Evolutionary conservation across 2,888 invertebrate genomes (phyloP).

Genomic region (Brachyopa scutellaris): DNA sequence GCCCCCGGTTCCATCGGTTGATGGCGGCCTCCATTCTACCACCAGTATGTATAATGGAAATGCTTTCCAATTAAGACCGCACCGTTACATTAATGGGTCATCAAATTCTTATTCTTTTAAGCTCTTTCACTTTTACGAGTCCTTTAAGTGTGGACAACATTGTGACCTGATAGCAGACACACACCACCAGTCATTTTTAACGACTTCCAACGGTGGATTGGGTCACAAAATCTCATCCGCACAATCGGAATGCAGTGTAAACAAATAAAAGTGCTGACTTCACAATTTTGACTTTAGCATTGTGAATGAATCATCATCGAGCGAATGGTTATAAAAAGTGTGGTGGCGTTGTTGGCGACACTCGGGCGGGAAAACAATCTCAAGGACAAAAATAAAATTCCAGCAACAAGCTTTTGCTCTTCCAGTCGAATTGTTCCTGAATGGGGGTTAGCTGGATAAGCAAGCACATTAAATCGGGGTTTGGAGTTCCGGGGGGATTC

Average conservation of each 20-base stretch:
- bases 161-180: slow-evolving; percentile 18
- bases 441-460: neutral
- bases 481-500: too few species aligned
- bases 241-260: slow-evolving; percentile 17
- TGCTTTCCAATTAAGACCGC: slow-evolving; percentile 36
- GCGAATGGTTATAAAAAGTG: neutral
- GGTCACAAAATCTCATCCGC: slow-evolving; percentile 3
- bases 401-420: slow-evolving; percentile 2
- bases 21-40: neutral
- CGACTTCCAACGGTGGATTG: slow-evolving; percentile 4
- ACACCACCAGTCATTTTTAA: slow-evolving; percentile 24
- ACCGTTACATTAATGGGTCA: slow-evolving; percentile 37
- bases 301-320: slow-evolving; percentile 30
- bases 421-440: slow-evolving; percentile 10
- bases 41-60: neutral
- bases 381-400: slow-evolving; percentile 27
- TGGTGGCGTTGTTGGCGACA: slow-evolving; percentile 40
- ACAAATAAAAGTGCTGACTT: slow-evolving; percentile 7
- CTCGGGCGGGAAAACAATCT: slow-evolving; percentile 20
- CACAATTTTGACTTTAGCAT: neutral
- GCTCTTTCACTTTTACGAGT: slow-evolving; percentile 36
- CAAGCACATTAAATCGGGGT: too few species aligned
- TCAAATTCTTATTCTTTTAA: slow-evolving; percentile 14
- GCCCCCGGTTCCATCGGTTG: neutral
- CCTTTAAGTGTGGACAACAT: slow-evolving; percentile 28